A percentile compares a stretch with the other conserved stretches of the same genome.
phyloP scores from a whole-genome alignment of 2,888 invertebrate species.

The Allolobophora icterica region DNA sequence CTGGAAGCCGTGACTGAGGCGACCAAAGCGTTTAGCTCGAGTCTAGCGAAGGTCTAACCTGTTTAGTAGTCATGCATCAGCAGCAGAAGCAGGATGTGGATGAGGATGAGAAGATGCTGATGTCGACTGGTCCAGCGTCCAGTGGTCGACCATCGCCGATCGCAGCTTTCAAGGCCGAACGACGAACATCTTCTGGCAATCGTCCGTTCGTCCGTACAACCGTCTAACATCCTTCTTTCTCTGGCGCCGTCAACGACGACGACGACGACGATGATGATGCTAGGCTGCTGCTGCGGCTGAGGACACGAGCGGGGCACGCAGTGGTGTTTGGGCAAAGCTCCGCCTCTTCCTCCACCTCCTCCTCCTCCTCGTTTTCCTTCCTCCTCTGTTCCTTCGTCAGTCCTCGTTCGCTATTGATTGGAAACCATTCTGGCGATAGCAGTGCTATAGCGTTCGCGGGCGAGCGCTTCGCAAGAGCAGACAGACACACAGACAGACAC shows the following conservation, averaged over 20 bases:
- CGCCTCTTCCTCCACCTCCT: not conserved
- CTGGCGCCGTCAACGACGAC: not conserved
- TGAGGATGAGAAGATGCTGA: no score
- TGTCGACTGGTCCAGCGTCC: no score
- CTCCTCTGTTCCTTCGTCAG: not conserved
- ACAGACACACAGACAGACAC: not conserved
- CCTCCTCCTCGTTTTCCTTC: not conserved
- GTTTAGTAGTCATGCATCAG: no score
- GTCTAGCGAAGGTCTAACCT: no score
- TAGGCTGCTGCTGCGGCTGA: not conserved
- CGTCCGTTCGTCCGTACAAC: not conserved
- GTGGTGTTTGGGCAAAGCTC: no score
- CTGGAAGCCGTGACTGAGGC: no score
- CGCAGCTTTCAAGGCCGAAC: no score
- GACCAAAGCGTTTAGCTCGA: no score
- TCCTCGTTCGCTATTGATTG: not conserved
- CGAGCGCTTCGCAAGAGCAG: not conserved
- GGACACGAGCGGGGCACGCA: not conserved
- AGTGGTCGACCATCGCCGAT: no score
- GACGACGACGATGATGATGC: no score
- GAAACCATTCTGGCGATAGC: not conserved
- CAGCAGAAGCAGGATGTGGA: no score
- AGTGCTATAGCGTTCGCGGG: not conserved
- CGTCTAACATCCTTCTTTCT: not conserved
- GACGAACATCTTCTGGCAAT: no score